Percentiles rank a stretch among this genome's conserved stretches.
These are phyloP conservation scores for Eutolmus rufibarbis DNA, from an alignment of 2,888 invertebrate genomes.

Conservation along the genomic window DNA sequence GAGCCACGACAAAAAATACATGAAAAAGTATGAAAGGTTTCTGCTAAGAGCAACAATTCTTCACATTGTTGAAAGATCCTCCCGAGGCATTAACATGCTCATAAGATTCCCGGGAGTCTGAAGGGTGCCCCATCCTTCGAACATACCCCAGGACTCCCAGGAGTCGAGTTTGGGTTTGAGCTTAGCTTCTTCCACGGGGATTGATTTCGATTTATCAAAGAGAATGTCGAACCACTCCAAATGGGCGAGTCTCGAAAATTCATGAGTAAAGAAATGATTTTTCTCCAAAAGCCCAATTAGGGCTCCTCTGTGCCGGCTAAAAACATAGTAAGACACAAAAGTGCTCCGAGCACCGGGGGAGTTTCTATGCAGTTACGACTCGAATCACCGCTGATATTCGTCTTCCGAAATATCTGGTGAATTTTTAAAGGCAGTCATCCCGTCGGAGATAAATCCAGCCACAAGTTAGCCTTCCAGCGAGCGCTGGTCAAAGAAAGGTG, in stretches of 20 bases:
- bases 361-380: neutral
- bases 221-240: neutral
- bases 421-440: neutral
- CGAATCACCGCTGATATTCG: neutral
- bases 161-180: neutral
- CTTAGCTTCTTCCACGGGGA: neutral
- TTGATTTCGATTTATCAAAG: neutral
- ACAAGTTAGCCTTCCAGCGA: neutral
- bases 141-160: neutral
- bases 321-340: neutral
- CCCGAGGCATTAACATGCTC: neutral
- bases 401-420: neutral
- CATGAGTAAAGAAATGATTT: neutral
- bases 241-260: neutral
- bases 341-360: neutral
- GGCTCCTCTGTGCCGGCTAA: neutral
- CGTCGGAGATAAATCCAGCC: neutral
- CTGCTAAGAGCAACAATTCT: neutral
- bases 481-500: neutral
- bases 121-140: neutral
- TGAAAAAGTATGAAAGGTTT: neutral
- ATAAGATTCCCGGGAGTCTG: neutral
- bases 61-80: neutral
- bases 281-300: neutral
- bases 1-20: neutral